Percentiles rank a stretch among this genome's conserved stretches.
These are phyloP conservation scores for Drosophila ogumai DNA, from an alignment of 1,140 invertebrate genomes.

Conservation along the genomic window DNA sequence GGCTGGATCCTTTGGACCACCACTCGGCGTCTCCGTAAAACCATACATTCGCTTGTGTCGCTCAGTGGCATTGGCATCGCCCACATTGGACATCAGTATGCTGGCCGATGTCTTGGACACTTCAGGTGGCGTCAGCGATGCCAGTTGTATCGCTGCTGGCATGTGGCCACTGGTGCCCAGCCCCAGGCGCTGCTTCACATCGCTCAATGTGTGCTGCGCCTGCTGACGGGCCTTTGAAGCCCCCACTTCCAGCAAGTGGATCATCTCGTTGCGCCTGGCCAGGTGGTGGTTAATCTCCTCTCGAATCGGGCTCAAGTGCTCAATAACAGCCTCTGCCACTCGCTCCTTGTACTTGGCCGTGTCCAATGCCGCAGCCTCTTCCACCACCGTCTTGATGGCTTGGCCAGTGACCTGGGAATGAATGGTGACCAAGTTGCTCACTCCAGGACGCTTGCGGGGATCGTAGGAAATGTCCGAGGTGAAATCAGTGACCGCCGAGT, in stretches of 20 bases:
- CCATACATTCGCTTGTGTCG: constrained; percentile 42
- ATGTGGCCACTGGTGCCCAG: constrained; percentile 74
- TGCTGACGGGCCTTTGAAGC: constrained; percentile 88
- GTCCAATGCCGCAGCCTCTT: constrained; percentile 88
- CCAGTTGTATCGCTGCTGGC: constrained; percentile 40
- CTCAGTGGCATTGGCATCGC: constrained; percentile 28
- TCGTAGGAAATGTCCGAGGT: constrained; percentile 94
- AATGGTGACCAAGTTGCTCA: constrained; percentile 95
- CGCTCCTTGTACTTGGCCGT: constrained; percentile 93
- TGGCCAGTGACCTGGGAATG: constrained; percentile 91
- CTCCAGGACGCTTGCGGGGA: constrained; percentile 91
- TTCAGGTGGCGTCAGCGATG: constrained; percentile 35
- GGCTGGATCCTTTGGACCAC: constrained; percentile 9
- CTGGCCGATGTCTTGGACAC: constrained; percentile 44
- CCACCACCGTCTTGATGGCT: constrained; percentile 89
- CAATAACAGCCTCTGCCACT: constrained; percentile 91
- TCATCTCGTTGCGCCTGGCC: constrained; percentile 88
- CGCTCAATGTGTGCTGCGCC: constrained; percentile 89
- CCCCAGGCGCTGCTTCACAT: constrained; percentile 89
- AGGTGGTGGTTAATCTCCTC: constrained; percentile 87
- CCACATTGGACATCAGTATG: constrained; percentile 34
- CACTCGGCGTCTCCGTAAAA: background rate
- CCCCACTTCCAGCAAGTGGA: constrained; percentile 89
- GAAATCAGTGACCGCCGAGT: constrained; percentile 96
- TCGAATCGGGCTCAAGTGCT: constrained; percentile 91